These are phyloP conservation scores for Alexandromys fortis DNA, from an alignment of 2,113 vertebrate species.

Conservation along the genomic window DNA sequence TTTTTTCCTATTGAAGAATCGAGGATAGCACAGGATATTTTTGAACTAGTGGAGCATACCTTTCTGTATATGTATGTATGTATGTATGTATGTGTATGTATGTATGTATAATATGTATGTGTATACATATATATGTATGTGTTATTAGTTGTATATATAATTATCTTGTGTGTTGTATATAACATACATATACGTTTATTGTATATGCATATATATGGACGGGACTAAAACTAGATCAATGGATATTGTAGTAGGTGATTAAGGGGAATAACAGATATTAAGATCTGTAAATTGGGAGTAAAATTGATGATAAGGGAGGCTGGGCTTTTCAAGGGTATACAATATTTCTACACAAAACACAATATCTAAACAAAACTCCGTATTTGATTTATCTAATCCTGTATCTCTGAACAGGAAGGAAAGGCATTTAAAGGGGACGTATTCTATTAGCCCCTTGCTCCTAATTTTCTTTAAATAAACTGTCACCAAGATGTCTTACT, in stretches of 20 bases:
- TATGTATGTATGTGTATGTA: neutral
- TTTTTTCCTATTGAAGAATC: slow-evolving; percentile 20
- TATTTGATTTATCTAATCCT: neutral
- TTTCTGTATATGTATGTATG: neutral
- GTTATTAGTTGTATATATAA: neutral
- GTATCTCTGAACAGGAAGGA: slow-evolving; percentile 7
- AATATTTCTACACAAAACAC: slow-evolving; percentile 22
- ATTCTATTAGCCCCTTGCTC: neutral
- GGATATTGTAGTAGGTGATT: neutral
- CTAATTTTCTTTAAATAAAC: neutral
- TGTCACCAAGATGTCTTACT: neutral
- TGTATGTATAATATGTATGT: neutral
- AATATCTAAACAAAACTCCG: slow-evolving; percentile 1
- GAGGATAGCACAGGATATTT: neutral
- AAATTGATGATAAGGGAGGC: neutral
- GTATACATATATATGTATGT: neutral
- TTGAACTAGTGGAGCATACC: neutral
- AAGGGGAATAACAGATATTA: neutral
- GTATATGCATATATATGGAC: neutral
- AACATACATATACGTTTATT: neutral
- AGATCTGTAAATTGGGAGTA: neutral
- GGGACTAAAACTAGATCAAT: neutral
- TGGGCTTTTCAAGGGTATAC: neutral
- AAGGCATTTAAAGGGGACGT: neutral
- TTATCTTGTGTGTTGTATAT: too few species aligned